These are phyloP conservation scores for Drosophila demipolita DNA, from an alignment of 2,888 invertebrate genomes.

Conservation along the genomic window DNA sequence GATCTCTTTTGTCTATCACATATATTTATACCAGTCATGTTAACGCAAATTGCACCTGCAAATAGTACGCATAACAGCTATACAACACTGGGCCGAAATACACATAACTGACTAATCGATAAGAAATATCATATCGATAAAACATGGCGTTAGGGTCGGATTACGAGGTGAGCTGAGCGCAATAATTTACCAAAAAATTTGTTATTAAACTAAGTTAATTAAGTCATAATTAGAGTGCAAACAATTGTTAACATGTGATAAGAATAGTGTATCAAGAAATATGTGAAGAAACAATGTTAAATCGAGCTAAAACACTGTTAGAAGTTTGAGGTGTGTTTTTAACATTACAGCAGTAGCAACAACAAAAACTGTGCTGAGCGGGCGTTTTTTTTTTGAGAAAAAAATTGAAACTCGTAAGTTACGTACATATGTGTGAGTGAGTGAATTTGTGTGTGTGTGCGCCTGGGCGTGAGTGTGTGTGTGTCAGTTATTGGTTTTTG, in stretches of 20 bases:
- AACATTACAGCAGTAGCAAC: slow-evolving; percentile 35
- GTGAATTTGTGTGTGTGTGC: slow-evolving; percentile 17
- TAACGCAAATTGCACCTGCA: slow-evolving; percentile 22
- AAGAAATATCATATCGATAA: slow-evolving; percentile 61
- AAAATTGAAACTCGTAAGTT: slow-evolving; percentile 66
- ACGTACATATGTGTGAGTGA: slow-evolving; percentile 22
- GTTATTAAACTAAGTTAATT: slow-evolving; percentile 63
- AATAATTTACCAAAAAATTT: slow-evolving; percentile 57
- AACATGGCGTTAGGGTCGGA: slow-evolving; percentile 85
- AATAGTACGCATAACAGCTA: neutral
- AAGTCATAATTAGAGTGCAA: slow-evolving; percentile 59
- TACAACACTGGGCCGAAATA: slow-evolving; percentile 29
- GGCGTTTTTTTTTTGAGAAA: slow-evolving; percentile 69
- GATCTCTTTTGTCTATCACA: neutral
- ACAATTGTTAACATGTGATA: slow-evolving; percentile 60
- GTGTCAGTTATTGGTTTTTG: slow-evolving; percentile 62
- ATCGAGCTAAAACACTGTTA: slow-evolving; percentile 18
- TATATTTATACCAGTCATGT: slow-evolving; percentile 16
- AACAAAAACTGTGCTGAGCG: slow-evolving; percentile 60
- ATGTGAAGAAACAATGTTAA: slow-evolving; percentile 3
- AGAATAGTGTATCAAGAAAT: slow-evolving; percentile 17
- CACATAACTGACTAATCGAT: slow-evolving; percentile 45
- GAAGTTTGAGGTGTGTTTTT: slow-evolving; percentile 47
- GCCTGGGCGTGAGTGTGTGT: slow-evolving; percentile 24
- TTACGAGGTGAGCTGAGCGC: slow-evolving; percentile 84